A percentile compares a stretch with the other conserved stretches of the same genome.
phyloP scores from a whole-genome alignment of 2,888 invertebrate species.

The Disparrhopalites patrizii region DNA sequence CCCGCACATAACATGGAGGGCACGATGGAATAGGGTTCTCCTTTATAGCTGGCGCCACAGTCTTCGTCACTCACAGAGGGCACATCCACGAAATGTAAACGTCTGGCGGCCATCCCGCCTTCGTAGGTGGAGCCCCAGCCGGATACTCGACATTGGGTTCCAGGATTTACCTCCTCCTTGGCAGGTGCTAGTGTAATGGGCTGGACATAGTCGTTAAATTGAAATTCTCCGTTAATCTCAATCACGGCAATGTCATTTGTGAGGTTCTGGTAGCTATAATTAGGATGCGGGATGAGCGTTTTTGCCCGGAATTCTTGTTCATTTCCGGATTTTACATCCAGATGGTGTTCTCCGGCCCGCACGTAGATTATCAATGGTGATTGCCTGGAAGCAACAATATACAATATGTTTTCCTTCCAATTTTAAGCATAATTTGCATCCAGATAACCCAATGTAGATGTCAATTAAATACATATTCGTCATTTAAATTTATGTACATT shows the following conservation, averaged over 20 bases:
- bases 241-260: slow-evolving; percentile 13
- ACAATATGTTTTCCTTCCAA: too few relatives aligned
- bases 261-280: not conserved
- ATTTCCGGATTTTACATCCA: not conserved
- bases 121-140: slow-evolving; percentile 12
- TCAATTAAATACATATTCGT: not conserved
- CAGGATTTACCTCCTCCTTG: not conserved
- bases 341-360: slow-evolving; percentile 8
- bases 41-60: not conserved
- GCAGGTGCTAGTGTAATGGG: slow-evolving; percentile 1
- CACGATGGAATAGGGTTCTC: not conserved
- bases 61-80: not conserved
- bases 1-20: slow-evolving; percentile 18
- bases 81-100: slow-evolving; percentile 10
- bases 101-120: not conserved
- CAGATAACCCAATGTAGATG: too few relatives aligned
- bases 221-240: not conserved
- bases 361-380: not conserved
- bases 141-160: slow-evolving; percentile 1
- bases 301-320: slow-evolving; percentile 10
- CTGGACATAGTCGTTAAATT: not conserved
- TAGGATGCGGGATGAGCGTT: slow-evolving; percentile 3
- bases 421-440: too few relatives aligned
- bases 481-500: not conserved
- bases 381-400: too few relatives aligned